Percentiles rank a stretch among this genome's conserved stretches.
Conservation (phyloP, 2,797 vertebrate genomes). For the Astyanax mexicanus region DNA sequence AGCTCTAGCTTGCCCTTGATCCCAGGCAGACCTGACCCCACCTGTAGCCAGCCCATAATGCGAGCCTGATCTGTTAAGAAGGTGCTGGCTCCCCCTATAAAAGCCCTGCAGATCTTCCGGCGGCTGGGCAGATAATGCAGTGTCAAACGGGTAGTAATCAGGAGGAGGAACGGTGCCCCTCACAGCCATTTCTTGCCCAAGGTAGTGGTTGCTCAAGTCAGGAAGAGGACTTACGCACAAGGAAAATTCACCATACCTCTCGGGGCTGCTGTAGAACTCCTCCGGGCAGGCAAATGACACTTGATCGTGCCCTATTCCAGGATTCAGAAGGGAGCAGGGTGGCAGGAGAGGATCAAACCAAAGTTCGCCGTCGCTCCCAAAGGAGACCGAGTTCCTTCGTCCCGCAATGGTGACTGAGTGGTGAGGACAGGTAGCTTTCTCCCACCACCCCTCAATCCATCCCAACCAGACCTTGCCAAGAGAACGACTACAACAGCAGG, state of each 20-base stretch:
- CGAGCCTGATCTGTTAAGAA: constrained; percentile 74
- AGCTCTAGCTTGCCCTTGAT: constrained; percentile 78
- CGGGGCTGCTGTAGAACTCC: constrained; percentile 31
- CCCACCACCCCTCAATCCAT: constrained; percentile 78
- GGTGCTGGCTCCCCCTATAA: constrained; percentile 81
- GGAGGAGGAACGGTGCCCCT: constrained; percentile 78
- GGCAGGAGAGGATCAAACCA: constrained; percentile 74
- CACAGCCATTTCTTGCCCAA: constrained; percentile 79
- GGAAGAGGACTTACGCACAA: constrained; percentile 80
- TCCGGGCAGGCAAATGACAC: constrained; percentile 69
- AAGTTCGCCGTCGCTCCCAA: constrained; percentile 71
- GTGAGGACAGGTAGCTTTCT: constrained; percentile 61
- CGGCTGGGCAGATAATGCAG: constrained; percentile 71
- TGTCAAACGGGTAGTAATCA: constrained; percentile 86
- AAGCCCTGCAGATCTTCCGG: constrained; percentile 80
- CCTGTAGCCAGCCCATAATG: constrained; percentile 76
- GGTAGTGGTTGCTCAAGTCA: constrained; percentile 77
- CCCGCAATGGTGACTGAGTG: constrained; percentile 74
- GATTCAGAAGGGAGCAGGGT: constrained; percentile 61
- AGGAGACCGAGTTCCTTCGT: constrained; percentile 80
- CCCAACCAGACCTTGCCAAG: constrained; percentile 82
- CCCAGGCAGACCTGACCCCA: constrained; percentile 82
- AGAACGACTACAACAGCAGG: constrained; percentile 79
- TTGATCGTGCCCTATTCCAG: constrained; percentile 69
- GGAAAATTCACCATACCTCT: constrained; percentile 60